phyloP scores from a whole-genome alignment of 2,888 invertebrate genomes.

The Luffia ferchaultella region DNA sequence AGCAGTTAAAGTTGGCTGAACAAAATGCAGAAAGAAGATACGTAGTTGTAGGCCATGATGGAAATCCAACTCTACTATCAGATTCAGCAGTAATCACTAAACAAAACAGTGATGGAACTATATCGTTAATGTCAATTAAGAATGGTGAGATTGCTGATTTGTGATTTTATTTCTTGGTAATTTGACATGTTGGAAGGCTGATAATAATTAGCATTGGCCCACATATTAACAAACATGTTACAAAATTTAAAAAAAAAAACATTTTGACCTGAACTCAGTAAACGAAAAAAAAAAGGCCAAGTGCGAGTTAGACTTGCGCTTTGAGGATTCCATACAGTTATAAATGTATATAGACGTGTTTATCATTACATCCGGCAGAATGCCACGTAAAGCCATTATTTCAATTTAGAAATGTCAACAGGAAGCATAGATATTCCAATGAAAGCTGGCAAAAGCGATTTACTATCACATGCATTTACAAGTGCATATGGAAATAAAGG shows the following conservation, averaged over 20 bases:
- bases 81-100: constrained; percentile 37
- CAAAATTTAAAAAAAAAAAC: neutral
- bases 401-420: too few relatives aligned
- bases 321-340: too few relatives aligned
- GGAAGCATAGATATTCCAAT: too few relatives aligned
- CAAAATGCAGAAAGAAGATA: constrained; percentile 35
- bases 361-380: too few relatives aligned
- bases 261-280: too few relatives aligned
- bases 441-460: too few relatives aligned
- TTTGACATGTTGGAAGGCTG: neutral
- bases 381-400: too few relatives aligned
- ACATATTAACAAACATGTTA: neutral
- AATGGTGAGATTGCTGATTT: constrained; percentile 26
- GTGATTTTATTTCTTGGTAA: constrained; percentile 2
- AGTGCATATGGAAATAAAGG: too few relatives aligned
- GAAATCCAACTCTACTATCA: constrained; percentile 19
- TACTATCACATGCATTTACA: too few relatives aligned
- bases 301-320: too few relatives aligned
- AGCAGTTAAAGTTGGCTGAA: constrained; percentile 37
- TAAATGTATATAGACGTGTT: too few relatives aligned
- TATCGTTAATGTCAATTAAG: constrained; percentile 36
- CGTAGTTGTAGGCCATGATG: constrained; percentile 33
- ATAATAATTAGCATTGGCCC: neutral
- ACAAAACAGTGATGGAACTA: constrained; percentile 51
- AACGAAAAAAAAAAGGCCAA: too few relatives aligned